Percentiles rank a stretch among this genome's conserved stretches.
phyloP scores from a whole-genome alignment of 1,140 invertebrate genomes.

The Lepidostoma basale region DNA sequence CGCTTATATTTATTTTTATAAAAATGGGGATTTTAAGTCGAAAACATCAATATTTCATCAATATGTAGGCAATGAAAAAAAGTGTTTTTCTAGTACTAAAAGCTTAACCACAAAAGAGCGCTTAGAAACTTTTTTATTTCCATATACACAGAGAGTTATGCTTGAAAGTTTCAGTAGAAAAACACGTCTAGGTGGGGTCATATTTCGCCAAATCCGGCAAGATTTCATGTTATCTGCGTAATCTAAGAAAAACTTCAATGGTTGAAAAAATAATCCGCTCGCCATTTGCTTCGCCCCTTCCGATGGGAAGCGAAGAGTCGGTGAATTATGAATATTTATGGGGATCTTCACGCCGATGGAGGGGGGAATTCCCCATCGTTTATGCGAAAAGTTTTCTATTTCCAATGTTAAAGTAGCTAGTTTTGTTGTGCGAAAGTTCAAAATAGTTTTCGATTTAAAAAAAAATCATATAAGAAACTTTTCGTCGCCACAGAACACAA shows the following conservation, averaged over 20 bases:
- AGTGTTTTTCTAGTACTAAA: too few species aligned
- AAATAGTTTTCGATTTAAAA: not conserved
- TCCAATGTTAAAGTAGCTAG: not conserved
- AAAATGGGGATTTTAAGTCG: too few species aligned
- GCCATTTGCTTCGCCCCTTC: not conserved
- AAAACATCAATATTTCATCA: too few species aligned
- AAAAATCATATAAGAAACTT: not conserved
- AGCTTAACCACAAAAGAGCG: too few species aligned
- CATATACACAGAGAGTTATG: too few species aligned
- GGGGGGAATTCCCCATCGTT: not conserved
- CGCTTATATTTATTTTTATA: too few species aligned
- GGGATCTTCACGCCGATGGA: not conserved
- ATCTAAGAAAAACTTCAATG: not conserved
- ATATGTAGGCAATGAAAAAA: too few species aligned
- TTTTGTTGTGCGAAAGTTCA: not conserved
- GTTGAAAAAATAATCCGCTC: not conserved
- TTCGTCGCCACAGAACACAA: not conserved
- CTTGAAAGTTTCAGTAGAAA: not conserved
- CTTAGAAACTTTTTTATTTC: not conserved
- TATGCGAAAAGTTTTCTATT: constrained; percentile 13
- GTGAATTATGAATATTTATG: constrained; percentile 13
- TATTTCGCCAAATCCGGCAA: not conserved
- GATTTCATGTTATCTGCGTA: not conserved
- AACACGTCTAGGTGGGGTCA: not conserved
- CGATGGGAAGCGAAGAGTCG: not conserved